These are phyloP conservation scores for Frankliniella fusca DNA, from an alignment of 2,888 invertebrate genomes.

Conservation along the genomic window DNA sequence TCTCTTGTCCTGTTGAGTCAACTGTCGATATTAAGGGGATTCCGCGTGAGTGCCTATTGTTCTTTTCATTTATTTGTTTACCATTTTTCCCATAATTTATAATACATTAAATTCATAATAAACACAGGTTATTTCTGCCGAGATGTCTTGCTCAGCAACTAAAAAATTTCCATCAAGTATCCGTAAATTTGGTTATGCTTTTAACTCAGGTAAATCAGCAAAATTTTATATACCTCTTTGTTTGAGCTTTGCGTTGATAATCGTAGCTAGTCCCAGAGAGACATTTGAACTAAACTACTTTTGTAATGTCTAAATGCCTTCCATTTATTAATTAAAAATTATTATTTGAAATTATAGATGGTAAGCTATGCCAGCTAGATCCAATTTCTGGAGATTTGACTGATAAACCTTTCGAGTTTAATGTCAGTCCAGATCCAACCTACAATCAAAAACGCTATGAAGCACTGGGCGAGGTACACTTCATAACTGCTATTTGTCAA, in stretches of 20 bases:
- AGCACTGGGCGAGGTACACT: conserved; percentile 59
- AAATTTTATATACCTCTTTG: too few relatives aligned
- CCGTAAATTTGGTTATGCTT: background rate
- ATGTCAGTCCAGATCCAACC: conserved; percentile 56
- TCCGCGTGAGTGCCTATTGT: background rate
- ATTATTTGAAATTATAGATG: conserved; percentile 53
- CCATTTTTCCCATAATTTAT: too few relatives aligned
- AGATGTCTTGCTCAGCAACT: background rate
- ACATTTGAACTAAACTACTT: too few relatives aligned
- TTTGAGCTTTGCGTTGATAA: background rate
- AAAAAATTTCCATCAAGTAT: background rate
- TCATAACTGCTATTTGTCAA: conserved; percentile 16
- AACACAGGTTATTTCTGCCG: background rate
- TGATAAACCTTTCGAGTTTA: conserved; percentile 60
- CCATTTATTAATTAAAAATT: background rate
- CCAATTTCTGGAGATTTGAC: conserved; percentile 51
- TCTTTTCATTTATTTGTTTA: too few relatives aligned
- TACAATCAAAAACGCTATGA: conserved; percentile 71
- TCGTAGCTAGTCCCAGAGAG: background rate
- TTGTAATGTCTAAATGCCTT: background rate
- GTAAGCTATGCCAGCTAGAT: conserved; percentile 59
- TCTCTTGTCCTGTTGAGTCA: background rate
- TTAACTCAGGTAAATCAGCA: background rate
- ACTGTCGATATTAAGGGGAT: background rate
- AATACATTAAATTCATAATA: background rate